These are phyloP conservation scores for Tetragnatha montana DNA, from an alignment of 2,888 invertebrate species.

Conservation along the genomic window DNA sequence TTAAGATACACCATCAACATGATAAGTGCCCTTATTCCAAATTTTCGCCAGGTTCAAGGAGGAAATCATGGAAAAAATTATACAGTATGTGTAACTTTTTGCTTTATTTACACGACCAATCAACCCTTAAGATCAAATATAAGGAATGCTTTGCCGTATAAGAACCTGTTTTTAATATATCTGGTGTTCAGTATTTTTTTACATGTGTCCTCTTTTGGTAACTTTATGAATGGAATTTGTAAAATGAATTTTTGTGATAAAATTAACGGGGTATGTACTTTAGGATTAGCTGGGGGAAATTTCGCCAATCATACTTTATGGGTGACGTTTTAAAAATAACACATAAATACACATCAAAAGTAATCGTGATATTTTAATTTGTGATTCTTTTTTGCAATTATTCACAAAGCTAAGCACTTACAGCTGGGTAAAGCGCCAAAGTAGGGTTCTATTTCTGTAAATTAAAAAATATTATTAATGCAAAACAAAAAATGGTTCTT, in stretches of 20 bases:
- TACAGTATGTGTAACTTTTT: slow-evolving; percentile 52
- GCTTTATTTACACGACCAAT: not conserved
- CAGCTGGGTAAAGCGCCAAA: no score
- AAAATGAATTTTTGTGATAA: not conserved
- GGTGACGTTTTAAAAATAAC: no score
- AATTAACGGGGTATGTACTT: not conserved
- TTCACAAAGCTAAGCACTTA: no score
- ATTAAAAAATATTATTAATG: no score
- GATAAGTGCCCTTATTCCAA: slow-evolving; percentile 70
- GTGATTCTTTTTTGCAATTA: no score
- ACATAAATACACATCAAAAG: no score
- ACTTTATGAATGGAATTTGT: not conserved
- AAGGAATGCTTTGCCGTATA: not conserved
- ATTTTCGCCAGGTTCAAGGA: slow-evolving; percentile 68
- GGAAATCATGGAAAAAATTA: slow-evolving; percentile 69
- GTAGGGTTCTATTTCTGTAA: no score
- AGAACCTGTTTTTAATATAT: not conserved
- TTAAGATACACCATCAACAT: slow-evolving; percentile 26
- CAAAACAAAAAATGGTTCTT: no score
- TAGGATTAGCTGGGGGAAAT: no score
- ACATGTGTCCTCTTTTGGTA: not conserved
- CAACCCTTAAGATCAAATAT: not conserved
- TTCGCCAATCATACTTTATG: no score
- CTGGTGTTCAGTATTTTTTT: not conserved
- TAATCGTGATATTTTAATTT: no score